Evolutionary conservation across 2,797 vertebrate genomes (phyloP).

Genomic region (Hydrophis major): DNA sequence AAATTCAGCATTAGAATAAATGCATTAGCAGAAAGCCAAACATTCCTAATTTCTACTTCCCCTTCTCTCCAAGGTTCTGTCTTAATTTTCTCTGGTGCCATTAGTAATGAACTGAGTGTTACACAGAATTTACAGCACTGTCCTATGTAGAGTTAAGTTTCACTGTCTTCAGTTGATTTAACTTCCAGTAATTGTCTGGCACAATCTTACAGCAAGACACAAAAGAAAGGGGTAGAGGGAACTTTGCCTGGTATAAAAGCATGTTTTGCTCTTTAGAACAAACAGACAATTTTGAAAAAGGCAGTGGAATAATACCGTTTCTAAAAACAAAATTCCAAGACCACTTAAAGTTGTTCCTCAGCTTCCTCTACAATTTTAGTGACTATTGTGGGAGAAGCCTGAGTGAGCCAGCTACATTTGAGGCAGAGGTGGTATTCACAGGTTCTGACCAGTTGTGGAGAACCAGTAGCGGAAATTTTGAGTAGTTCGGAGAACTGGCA

Average conservation of each 20-base stretch:
- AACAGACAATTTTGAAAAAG: background rate
- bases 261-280: background rate
- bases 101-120: background rate
- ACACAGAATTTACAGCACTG: background rate
- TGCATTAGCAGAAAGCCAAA: background rate
- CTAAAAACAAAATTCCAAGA: background rate
- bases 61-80: background rate
- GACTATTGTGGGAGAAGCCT: background rate
- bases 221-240: background rate
- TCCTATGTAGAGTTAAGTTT: background rate
- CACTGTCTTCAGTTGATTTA: background rate
- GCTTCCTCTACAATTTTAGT: background rate
- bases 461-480: too few relatives aligned
- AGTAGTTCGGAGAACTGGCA: too few relatives aligned
- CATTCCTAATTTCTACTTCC: background rate
- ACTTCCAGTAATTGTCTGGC: background rate
- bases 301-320: background rate
- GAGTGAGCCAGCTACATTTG: background rate
- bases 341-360: background rate
- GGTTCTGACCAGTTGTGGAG: too few relatives aligned
- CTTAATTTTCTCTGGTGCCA: background rate
- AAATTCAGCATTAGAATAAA: background rate
- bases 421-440: background rate
- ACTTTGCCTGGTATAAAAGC: background rate
- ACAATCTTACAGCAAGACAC: background rate